Base-by-base conservation (phyloP, 2,888 invertebrate genomes). In the Euclidia mi region DNA sequence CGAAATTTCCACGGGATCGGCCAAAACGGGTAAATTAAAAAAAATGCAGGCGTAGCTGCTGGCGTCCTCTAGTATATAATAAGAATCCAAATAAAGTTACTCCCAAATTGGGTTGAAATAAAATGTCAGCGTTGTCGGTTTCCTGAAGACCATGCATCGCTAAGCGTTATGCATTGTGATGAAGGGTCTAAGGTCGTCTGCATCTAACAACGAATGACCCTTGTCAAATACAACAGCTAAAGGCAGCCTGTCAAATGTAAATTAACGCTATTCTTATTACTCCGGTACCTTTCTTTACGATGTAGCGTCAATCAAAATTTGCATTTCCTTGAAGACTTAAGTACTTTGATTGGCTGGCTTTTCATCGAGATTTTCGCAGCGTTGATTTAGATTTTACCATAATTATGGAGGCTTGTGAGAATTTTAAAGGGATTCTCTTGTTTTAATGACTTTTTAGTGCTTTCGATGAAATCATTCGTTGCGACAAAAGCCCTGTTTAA, bases 181-280 rank as follows among this genome's bases (percentile, higher is more conserved):
- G 32, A 47, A 56, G 41, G 52, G 50, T 38, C 49, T 52, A 40
- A 51, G 46, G 48, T 18, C 20, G 28, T 34, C 40, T 56, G 66
- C 45, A 65, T 52, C 47, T 46, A 53, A 52, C 48, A 45, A 25
- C 25, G 18, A 38, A 34, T 66, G 38, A 74, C 71, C 71, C 71
- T 71, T 51, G 71, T 71, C 71, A 71, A 28, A 32, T 53, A 20
- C 29, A 11, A 53, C 59, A 56, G 41, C 51, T 25, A 40, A 34
- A 51, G 46, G 53, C 50, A 69, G 56, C 43, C 71, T 66, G 74
- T 70, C 71, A 73, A 56, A 70, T 58, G 70, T 69, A 66, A 66
- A 73, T 71, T 63, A 55, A 71, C 55, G 44, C 32, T n/a, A 18
- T n/a, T n/a, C 20, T 29, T 40, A 51, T 48, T 53, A 47, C 35